phyloP scores from a whole-genome alignment of 2,113 vertebrate species.

The Tenebrosternarchus preto region DNA sequence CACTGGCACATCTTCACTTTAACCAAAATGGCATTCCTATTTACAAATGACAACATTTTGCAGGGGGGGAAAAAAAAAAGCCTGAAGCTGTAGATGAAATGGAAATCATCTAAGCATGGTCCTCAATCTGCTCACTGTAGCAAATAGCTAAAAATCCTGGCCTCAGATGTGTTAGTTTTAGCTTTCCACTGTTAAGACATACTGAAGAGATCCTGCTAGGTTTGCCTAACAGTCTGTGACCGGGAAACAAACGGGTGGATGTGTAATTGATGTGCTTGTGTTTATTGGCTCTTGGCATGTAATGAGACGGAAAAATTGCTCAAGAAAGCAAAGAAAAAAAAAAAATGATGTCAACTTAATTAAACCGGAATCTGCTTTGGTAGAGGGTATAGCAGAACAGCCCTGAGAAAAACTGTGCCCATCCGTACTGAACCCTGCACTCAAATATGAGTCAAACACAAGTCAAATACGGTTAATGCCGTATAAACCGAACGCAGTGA shows the following conservation, averaged over 20 bases:
- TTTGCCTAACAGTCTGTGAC: constrained; percentile 42
- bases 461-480: neutral
- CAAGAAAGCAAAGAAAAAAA: constrained; percentile 24
- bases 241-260: constrained; percentile 32
- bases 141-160: constrained; percentile 1
- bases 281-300: constrained; percentile 20
- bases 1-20: neutral
- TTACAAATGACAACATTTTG: neutral
- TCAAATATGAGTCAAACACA: neutral
- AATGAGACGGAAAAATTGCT: constrained; percentile 25
- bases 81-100: neutral
- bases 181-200: constrained; percentile 24
- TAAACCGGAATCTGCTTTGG: neutral
- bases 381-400: neutral
- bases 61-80: neutral
- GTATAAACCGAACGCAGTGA: neutral
- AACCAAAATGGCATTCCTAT: neutral
- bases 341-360: constrained; percentile 8
- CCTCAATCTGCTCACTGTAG: constrained; percentile 4
- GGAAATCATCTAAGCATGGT: neutral
- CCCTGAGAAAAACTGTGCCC: neutral
- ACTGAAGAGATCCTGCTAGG: constrained; percentile 48
- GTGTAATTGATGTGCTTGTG: constrained; percentile 49
- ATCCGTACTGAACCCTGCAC: neutral
- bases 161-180: constrained; percentile 17